phyloP scores from a whole-genome alignment of 2,113 vertebrate species.

The Archilochus colubris region DNA sequence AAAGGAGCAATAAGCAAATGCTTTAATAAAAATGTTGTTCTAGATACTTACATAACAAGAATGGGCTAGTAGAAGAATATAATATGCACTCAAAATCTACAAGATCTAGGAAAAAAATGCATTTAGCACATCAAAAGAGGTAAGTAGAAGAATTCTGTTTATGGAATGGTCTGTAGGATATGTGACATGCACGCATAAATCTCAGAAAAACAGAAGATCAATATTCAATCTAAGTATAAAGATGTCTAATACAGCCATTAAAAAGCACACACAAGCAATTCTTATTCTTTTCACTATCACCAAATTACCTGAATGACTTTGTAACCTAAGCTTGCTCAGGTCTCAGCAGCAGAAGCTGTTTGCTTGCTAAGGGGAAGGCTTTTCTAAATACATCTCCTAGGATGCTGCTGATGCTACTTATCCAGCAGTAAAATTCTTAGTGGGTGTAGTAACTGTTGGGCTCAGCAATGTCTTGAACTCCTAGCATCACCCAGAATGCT shows the following conservation, averaged over 20 bases:
- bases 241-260: neutral
- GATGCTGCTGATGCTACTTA: neutral
- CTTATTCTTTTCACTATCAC: neutral
- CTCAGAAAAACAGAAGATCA: neutral
- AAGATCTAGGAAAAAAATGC: neutral
- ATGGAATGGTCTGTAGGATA: neutral
- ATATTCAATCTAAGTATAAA: neutral
- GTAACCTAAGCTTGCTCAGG: neutral
- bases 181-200: neutral
- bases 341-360: neutral
- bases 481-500: fast-evolving
- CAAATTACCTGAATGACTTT: neutral
- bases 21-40: neutral
- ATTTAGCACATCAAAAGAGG: neutral
- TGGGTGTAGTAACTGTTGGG: fast-evolving
- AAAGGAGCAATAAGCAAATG: neutral
- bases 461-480: neutral
- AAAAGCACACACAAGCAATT: neutral
- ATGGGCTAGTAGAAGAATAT: neutral
- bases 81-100: neutral
- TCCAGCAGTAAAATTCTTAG: neutral
- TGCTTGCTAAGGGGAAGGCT: neutral
- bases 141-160: neutral
- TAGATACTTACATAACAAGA: neutral
- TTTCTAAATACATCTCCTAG: neutral